Evolutionary conservation across 1,140 invertebrate species (phyloP), one percentile per base, ranked within the genome.

Genomic region (Euura saliciscinereae): DNA sequence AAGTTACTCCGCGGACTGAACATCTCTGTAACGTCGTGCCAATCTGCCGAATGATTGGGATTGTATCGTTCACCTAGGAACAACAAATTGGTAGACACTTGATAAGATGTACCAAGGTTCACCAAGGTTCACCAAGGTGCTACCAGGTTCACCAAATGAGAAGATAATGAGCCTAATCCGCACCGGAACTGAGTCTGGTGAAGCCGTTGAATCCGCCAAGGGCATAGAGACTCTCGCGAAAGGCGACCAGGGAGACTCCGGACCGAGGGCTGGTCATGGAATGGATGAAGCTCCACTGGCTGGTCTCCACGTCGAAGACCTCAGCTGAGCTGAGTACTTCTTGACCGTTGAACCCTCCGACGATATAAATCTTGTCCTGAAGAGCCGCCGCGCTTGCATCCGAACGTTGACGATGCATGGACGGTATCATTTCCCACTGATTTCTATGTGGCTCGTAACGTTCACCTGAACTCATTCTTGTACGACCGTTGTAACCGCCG

Each of bases 401-500:
- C 28, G 94, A 96, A 65, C 96, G 85, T 75, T 92, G 91, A 72
- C 91, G 88, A 74, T 93, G 91, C 96, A 98, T 97, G 0, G 92
- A 89, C 1, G 91, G 89, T 43, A 97, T 93, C 72, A 95, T 88
- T 28, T 94, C 93, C 96, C 96, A 98, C 80, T 94, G 93, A 79
- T 94, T 92, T 71, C 89, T 90, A 13, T 88, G 85, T 2, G 92
- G 92, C 78, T 93, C 91, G 84, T 93, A 95, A 43, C 91, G 85
- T 80, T 94, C 93, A 0, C 90, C 93, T 2, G 92, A 93, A 75
- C 89, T 93, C 84, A 96, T 91, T 10, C 95, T 90, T 72, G 91
- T 91, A 74, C 93, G 91, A 11, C 96, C 95, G 85, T 97, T 95
- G 85, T 95, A 97, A 2, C 96, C 96, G 10, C 96, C 95, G 84